A percentile compares a stretch with the other conserved stretches of the same genome.
These are phyloP conservation scores for Neolamprologus variostigma DNA, from an alignment of 2,113 vertebrate species.

Conservation along the genomic window DNA sequence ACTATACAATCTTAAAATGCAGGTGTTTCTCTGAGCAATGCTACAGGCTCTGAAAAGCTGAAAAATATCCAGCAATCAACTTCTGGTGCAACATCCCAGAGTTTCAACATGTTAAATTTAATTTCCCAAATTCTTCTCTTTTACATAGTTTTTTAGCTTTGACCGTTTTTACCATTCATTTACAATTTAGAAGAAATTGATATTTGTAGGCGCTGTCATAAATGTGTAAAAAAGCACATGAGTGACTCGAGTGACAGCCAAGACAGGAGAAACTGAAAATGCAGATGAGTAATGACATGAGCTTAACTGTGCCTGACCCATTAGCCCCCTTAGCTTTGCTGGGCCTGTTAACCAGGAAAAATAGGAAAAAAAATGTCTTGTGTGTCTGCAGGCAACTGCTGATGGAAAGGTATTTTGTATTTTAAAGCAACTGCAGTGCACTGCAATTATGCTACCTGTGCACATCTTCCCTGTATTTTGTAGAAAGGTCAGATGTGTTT, in stretches of 20 bases:
- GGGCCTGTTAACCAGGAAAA: not conserved
- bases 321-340: not conserved
- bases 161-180: not conserved
- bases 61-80: not conserved
- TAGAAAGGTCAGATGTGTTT: not conserved
- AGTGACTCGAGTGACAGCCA: not conserved
- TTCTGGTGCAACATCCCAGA: not conserved
- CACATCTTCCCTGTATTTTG: not conserved
- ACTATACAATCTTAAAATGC: not conserved
- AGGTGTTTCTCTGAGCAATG: not conserved
- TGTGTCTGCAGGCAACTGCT: not conserved
- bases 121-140: not conserved
- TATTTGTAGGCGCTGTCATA: not conserved
- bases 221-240: not conserved
- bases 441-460: not conserved
- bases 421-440: not conserved
- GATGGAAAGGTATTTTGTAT: not conserved
- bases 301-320: not conserved
- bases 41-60: not conserved
- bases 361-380: not conserved
- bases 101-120: not conserved
- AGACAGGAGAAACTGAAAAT: not conserved
- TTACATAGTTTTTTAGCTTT: not conserved
- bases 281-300: not conserved
- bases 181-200: not conserved